Base-by-base conservation (phyloP, 2,888 invertebrate genomes). In the Nephrotoma guestfalica region DNA sequence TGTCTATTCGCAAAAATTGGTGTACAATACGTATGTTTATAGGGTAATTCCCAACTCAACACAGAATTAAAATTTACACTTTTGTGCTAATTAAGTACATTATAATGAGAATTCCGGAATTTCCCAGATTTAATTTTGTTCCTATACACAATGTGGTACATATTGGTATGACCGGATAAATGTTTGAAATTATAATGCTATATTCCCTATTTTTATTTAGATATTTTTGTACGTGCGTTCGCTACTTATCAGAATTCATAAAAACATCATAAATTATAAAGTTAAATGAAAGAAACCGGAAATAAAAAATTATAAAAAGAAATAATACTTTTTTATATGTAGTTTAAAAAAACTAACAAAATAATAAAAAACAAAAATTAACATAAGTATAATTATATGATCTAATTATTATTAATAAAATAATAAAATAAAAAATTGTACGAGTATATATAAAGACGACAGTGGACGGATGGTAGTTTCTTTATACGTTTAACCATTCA, bases 361-460 rank as follows among this genome's bases (percentile, higher is more conserved):
- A 18, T 71, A 71, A 71, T 71, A 9, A 30, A 71, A 83, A 83
- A 41, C 30, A 83, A 40, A 83, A 84, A 84, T 42, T 84, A 84
- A 41, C 41, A 84, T 41, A 41, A 84, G 15, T 41, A 84, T 84
- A 84, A 84, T 84, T 84, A 84, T 41, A 84, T 41, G n/a, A 42
- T 84, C 84, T 84, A 84, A 84, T 84, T 84, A 84, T 84, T 84
- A 41, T 84, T 84, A 84, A 84, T 84, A 84, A 84, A 84, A 84
- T 84, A 84, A 84, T 84, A 84, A 41, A 84, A 84, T 41, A 41
- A 41, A 84, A 42, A 18, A 13, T 30, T 71, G 15, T 51, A n/a
- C n/a, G n/a, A n/a, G n/a, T n/a, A n/a, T n/a, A 51, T 47, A 57
- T 18, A 57, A 18, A 57, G n/a, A 57, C 71, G 71, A 51, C 51